Evolutionary conservation across 1,140 invertebrate genomes (phyloP), one percentile per base, ranked within the genome.

Genomic region (Macrosteles quadrilineatus): DNA sequence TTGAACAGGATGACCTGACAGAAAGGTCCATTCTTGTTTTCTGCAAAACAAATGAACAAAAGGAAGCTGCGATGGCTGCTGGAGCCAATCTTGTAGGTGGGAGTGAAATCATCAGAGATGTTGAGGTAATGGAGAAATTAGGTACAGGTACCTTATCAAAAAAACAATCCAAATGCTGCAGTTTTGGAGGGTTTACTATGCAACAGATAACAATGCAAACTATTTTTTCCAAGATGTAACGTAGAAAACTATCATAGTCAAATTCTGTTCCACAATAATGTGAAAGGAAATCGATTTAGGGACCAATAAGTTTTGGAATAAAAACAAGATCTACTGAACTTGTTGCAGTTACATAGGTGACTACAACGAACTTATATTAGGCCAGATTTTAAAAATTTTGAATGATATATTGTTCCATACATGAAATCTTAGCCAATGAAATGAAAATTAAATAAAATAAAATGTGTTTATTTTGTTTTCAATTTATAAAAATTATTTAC

Each of bases 51-150:
- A 73, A 81, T 21, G 84, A 88, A 50, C 72, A 85, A 55, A 83
- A 86, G 47, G 75, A 85, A 55, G 78, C 84, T 73, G 89, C 87
- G 0, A 79, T 80, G 27, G 80, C 85, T 32, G 87, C 88, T 14
- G 92, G 92, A n/a, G 92, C 91, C 1, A 80, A 83, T 1, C 75
- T 85, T 2, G 87, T 84, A 29, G 92, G 91, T 69, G 89, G 89
- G 29, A 76, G 81, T 25, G 88, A 92, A 53, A 74, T 93, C 31
- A 87, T 94, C 36, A 91, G 90, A 80, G 83, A 86, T 67, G 88
- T 93, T 75, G 88, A 90, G 81, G 88, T 89, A 77, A 69, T 6
- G 4, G 32, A 6, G 32, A 36, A 36, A 36, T 36, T 36, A 4
- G 4, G 14, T 36, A n/a, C 19, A 17, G 21, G n/a, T n/a, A n/a